A percentile compares a stretch with the other conserved stretches of the same genome.
These are phyloP conservation scores for Anser cygnoides DNA, from an alignment of 2,113 vertebrate genomes.

Conservation along the genomic window DNA sequence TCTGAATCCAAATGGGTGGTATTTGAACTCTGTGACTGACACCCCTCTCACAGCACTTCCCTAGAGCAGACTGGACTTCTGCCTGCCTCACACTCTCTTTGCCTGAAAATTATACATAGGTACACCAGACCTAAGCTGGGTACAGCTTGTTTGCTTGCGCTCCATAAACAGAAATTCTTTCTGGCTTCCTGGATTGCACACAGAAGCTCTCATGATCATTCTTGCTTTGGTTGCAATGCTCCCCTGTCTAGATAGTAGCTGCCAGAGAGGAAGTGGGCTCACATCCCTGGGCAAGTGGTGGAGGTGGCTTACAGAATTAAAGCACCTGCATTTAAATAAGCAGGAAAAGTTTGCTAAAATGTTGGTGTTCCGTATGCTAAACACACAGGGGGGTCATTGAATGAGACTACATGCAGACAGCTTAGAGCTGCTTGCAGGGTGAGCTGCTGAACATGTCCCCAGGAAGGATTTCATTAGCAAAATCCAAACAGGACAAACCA, in stretches of 20 bases:
- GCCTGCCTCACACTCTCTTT: not conserved
- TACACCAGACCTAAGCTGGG: not conserved
- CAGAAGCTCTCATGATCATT: not conserved
- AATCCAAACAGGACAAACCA: not conserved
- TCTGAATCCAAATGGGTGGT: not conserved
- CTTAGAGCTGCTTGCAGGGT: not conserved
- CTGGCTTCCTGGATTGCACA: not conserved
- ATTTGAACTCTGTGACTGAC: not conserved
- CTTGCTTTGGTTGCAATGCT: not conserved
- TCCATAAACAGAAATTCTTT: constrained; percentile 36
- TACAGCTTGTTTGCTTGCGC: not conserved
- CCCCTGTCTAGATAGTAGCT: not conserved
- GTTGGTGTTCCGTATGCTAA: not conserved
- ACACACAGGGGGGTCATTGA: not conserved
- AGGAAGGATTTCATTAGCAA: constrained; percentile 15
- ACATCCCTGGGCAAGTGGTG: not conserved
- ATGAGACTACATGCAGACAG: not conserved
- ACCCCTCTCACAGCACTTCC: not conserved
- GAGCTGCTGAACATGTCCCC: not conserved
- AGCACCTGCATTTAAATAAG: constrained; percentile 33
- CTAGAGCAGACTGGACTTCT: not conserved
- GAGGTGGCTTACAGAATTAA: not conserved
- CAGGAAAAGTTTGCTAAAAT: constrained; percentile 30
- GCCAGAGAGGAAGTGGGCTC: not conserved
- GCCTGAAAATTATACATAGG: not conserved